Percentiles rank a stretch among this genome's conserved stretches.
These are phyloP conservation scores for Meghimatium bilineatum DNA, from an alignment of 2,888 invertebrate genomes.

Conservation along the genomic window DNA sequence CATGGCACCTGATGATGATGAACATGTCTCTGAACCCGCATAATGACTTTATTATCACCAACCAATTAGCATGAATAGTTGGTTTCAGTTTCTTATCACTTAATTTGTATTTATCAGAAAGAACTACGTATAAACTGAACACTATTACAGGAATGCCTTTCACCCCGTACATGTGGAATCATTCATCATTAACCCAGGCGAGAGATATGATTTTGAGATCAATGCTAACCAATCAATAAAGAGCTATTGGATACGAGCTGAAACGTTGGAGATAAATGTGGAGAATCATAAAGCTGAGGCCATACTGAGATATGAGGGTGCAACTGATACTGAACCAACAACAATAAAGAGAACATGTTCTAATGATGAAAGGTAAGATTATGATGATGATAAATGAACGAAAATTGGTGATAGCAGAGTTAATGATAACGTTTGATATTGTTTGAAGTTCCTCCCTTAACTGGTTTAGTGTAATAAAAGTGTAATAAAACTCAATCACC, in stretches of 20 bases:
- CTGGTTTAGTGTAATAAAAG: too few species aligned
- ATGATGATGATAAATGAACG: too few species aligned
- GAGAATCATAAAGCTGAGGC: conserved; percentile 48
- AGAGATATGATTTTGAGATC: conserved; percentile 66
- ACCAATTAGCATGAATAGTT: too few species aligned
- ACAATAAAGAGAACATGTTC: conserved; percentile 35
- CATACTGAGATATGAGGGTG: conserved; percentile 51
- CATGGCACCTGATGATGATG: too few species aligned
- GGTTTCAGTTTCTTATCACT: too few species aligned
- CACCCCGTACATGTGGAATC: conserved; percentile 49
- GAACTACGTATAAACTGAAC: not conserved
- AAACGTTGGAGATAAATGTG: conserved; percentile 54
- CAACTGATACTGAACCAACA: conserved; percentile 37
- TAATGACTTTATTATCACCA: too few species aligned
- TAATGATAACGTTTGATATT: too few species aligned
- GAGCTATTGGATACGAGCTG: conserved; percentile 67
- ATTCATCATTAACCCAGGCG: conserved; percentile 64
- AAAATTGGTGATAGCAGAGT: too few species aligned
- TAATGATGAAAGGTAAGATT: conserved; percentile 28
- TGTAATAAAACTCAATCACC: too few species aligned
- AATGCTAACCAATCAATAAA: conserved; percentile 54
- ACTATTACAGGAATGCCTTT: conserved; percentile 14
- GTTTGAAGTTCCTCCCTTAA: too few species aligned
- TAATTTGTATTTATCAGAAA: too few species aligned
- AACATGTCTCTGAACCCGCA: too few species aligned